Percentiles rank a stretch among this genome's conserved stretches.
phyloP scores from a whole-genome alignment of 2,888 invertebrate species.

The Aphidoletes aphidimyza region DNA sequence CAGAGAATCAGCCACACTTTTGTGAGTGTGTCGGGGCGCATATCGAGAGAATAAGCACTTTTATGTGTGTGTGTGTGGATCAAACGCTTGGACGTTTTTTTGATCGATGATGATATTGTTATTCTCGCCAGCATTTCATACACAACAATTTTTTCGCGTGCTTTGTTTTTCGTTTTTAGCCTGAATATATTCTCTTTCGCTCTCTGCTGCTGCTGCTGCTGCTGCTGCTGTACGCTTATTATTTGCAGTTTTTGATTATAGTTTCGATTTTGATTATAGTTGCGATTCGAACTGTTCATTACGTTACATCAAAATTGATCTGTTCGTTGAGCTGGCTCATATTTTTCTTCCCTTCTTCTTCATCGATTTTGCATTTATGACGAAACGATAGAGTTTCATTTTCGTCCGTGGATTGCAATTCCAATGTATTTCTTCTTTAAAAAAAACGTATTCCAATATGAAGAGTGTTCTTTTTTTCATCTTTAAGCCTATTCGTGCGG shows the following conservation, averaged over 20 bases:
- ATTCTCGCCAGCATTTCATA: background rate
- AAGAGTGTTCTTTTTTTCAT: background rate
- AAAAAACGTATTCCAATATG: too few species aligned
- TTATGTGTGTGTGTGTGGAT: too few species aligned
- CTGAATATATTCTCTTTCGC: constrained; percentile 39
- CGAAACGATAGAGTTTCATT: constrained; percentile 30
- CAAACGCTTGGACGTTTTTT: background rate
- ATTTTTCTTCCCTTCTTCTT: too few species aligned
- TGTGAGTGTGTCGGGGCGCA: background rate
- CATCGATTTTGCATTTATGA: constrained; percentile 31
- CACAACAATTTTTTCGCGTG: background rate
- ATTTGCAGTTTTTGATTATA: constrained; percentile 48
- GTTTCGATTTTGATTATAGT: constrained; percentile 43
- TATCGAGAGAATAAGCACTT: too few species aligned
- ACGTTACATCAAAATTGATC: constrained; percentile 43
- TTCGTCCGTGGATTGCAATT: background rate
- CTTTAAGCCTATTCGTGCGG: background rate
- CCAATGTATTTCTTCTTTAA: background rate
- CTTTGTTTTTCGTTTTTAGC: background rate
- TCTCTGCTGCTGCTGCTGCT: too few species aligned
- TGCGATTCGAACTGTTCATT: constrained; percentile 15
- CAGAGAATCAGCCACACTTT: background rate
- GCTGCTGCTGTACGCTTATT: too few species aligned
- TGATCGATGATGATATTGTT: constrained; percentile 43
- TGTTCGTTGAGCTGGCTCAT: background rate